Evolutionary conservation across 1,140 invertebrate species (phyloP).

Genomic region (Ctenoplectra terminalis): DNA sequence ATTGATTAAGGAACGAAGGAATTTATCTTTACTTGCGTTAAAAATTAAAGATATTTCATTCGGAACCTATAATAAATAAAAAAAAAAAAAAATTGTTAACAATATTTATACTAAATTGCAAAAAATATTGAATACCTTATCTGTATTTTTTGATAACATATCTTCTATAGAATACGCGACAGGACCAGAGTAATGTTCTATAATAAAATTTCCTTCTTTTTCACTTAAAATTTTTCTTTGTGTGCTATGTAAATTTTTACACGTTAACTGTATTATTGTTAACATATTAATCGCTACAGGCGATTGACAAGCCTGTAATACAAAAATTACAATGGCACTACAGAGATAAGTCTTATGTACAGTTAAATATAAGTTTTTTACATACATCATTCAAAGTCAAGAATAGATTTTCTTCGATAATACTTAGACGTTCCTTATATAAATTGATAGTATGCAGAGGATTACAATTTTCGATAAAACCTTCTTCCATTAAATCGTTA

Average conservation of each 20-base stretch:
- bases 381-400: slow-evolving; percentile 80
- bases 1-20: slow-evolving; percentile 39
- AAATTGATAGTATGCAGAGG: slow-evolving; percentile 46
- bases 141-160: slow-evolving; percentile 51
- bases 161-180: slow-evolving; percentile 45
- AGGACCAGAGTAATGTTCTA: slow-evolving; percentile 43
- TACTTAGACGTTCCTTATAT: slow-evolving; percentile 85
- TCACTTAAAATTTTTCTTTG: slow-evolving; percentile 15
- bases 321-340: background rate
- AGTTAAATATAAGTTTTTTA: background rate
- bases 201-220: slow-evolving; percentile 41
- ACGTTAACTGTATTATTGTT: slow-evolving; percentile 15
- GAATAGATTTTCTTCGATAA: slow-evolving; percentile 78
- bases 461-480: slow-evolving; percentile 80
- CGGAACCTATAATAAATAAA: slow-evolving; percentile 38
- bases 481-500: slow-evolving; percentile 84
- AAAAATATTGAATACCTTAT: slow-evolving; percentile 48
- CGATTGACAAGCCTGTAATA: slow-evolving; percentile 36
- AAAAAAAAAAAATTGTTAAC: background rate
- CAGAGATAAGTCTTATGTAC: background rate
- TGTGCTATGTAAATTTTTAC: background rate
- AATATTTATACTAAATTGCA: background rate
- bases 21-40: slow-evolving; percentile 39
- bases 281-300: background rate
- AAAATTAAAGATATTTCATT: slow-evolving; percentile 47